Base-by-base conservation (phyloP, 2,888 invertebrate species). In the Lepidochitona cinerea region DNA sequence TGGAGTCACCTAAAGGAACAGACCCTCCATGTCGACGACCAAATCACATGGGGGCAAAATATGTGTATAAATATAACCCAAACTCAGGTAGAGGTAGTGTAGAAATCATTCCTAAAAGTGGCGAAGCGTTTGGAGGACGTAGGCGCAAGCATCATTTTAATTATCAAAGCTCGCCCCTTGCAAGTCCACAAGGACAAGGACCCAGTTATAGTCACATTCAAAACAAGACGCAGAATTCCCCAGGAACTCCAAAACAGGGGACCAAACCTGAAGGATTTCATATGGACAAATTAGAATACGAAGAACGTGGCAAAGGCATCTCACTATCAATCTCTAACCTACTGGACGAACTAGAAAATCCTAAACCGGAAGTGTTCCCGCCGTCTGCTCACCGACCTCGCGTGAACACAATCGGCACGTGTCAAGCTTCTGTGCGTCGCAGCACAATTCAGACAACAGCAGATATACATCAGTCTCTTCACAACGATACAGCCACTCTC, bases 41-140 rank as follows among this genome's bases (percentile, higher is more conserved):
- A 4, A 32, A 23, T 4, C 59, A 59, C 32, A 59, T 59, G 59
- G 59, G 59, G 14, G 59, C 59, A 14, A 59, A 59, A 59, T 59
- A 59, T 26, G 59, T 59, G 59, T 59, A 59, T 26, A 59, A 59
- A 59, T 59, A 59, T 29, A 59, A 59, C 26, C 59, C 59, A 26
- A 59, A 23, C 26, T 59, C 59, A 26, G 59, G 59, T 4, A 4
- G 59, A 26, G 59, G 59, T 7, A 59, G 59, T 26, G 59, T 59
- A 14, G 59, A 59, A 32, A 59, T 59, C 29, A 59, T 59, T 29
- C 59, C 59, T 4, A 59, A 59, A 59, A 59, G 26, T 23, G 59
- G 59, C 59, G 59, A 59, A 29, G 4, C 59, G 23, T 23, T 59
- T 29, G 59, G 59, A 14, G 59, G 59, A 14, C 18, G 59, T 29